Evolutionary conservation across 2,113 vertebrate species (phyloP).

Genomic region (Alligator mississippiensis): DNA sequence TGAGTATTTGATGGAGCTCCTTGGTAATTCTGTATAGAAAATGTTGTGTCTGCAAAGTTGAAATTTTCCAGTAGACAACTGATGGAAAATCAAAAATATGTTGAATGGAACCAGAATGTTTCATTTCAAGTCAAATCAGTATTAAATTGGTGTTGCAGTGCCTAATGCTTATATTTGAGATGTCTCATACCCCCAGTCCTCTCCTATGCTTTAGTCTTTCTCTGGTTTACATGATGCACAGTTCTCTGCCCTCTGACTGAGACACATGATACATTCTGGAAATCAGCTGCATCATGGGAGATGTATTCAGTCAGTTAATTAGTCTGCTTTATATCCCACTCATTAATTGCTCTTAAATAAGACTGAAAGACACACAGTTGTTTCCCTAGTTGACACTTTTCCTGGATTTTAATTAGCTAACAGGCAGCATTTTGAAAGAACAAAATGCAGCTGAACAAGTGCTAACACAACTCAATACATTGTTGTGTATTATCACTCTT

Average conservation of each 20-base stretch:
- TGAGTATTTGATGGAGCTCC: slow-evolving; percentile 51
- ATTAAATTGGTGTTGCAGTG: neutral
- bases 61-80: slow-evolving; percentile 22
- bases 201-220: neutral
- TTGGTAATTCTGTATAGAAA: slow-evolving; percentile 47
- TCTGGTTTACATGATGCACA: neutral
- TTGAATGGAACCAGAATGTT: neutral
- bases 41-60: slow-evolving; percentile 27
- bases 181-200: no score
- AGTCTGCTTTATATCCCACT: neutral
- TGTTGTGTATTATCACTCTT: neutral
- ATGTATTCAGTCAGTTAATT: neutral
- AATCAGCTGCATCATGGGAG: neutral
- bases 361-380: neutral
- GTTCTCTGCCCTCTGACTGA: neutral
- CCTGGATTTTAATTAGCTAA: no score
- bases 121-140: neutral
- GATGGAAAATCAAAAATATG: neutral
- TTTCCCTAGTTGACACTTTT: no score
- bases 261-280: neutral
- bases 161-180: no score
- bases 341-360: neutral
- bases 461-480: neutral
- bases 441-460: neutral
- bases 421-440: neutral